Evolutionary conservation across 1,140 invertebrate genomes (phyloP), one percentile per base, ranked within the genome.

Genomic region (Oedothorax gibbosus): DNA sequence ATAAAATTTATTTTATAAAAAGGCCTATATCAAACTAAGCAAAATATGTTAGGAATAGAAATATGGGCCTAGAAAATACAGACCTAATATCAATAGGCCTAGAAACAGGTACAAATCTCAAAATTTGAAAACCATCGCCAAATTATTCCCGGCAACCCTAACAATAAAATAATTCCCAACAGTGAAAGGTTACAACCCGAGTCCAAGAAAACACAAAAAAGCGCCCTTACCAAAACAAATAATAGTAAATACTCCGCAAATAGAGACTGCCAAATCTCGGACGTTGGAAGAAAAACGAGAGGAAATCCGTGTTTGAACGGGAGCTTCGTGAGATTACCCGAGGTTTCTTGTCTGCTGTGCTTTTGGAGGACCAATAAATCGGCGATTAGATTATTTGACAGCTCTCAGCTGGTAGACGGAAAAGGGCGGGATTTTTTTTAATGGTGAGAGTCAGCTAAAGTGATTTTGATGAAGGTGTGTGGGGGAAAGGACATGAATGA

Each of bases 231-330:
- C 7, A 18, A 56, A 56, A 56, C 35, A 57, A 20, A 73, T 15
- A 71, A 71, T n/a, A 71, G 53, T 14, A 18, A 73, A 73, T 35
- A 73, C 71, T 73, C 14, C n/a, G 9, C 71, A 73, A 73, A 73
- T 73, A 73, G 49, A 73, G 51, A 50, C 14, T 50, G 68, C 68
- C 18, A 50, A 21, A 77, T 54, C n/a, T 49, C n/a, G n/a, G n/a
- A n/a, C n/a, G n/a, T n/a, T 56, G 71, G 65, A 69, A 66, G 51
- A 80, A 80, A 69, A 82, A 12, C 64, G 79, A 82, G 73, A 82
- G 79, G 79, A 82, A 82, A 82, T 82, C 79, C 79, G 79, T 82
- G 57, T 82, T 82, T 82, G 79, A 82, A 82, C 79, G 73, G 66
- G 69, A 54, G 69, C 51, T 10, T 56, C 21, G 15, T n/a, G 49